Evolutionary conservation across 2,797 vertebrate genomes (phyloP).

Genomic region (Melanotaenia boesemani): DNA sequence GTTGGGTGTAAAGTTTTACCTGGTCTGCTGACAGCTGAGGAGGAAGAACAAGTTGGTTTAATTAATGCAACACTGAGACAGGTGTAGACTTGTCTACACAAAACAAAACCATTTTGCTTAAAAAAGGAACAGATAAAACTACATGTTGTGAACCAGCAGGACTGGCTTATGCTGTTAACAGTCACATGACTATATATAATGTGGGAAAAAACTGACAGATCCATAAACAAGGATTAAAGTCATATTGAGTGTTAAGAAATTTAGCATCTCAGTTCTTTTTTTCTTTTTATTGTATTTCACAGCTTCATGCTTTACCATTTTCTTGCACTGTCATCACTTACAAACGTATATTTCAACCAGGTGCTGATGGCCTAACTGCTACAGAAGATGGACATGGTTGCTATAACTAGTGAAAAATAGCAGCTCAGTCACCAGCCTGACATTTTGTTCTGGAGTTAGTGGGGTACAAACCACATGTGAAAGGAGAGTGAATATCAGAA

Average conservation of each 20-base stretch:
- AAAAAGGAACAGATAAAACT: not conserved
- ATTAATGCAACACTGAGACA: not conserved
- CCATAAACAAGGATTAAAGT: not conserved
- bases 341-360: too few relatives aligned
- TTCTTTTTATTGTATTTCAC: too few relatives aligned
- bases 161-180: not conserved
- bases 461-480: too few relatives aligned
- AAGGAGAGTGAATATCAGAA: too few relatives aligned
- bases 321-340: too few relatives aligned
- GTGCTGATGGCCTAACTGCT: too few relatives aligned
- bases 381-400: too few relatives aligned
- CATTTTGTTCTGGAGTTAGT: too few relatives aligned
- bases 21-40: conserved; percentile 14
- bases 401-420: too few relatives aligned
- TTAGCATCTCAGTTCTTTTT: too few relatives aligned
- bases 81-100: not conserved
- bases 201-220: not conserved
- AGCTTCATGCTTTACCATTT: too few relatives aligned
- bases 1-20: conserved; percentile 31
- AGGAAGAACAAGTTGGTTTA: conserved; percentile 20
- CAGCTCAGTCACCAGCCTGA: too few relatives aligned
- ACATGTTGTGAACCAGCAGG: not conserved
- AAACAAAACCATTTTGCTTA: not conserved
- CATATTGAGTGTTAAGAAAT: not conserved
- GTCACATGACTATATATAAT: not conserved